These are phyloP conservation scores for Epizoanthus ramosus DNA, from an alignment of 92 coral and sea anemone genomes.

Conservation along the genomic window DNA sequence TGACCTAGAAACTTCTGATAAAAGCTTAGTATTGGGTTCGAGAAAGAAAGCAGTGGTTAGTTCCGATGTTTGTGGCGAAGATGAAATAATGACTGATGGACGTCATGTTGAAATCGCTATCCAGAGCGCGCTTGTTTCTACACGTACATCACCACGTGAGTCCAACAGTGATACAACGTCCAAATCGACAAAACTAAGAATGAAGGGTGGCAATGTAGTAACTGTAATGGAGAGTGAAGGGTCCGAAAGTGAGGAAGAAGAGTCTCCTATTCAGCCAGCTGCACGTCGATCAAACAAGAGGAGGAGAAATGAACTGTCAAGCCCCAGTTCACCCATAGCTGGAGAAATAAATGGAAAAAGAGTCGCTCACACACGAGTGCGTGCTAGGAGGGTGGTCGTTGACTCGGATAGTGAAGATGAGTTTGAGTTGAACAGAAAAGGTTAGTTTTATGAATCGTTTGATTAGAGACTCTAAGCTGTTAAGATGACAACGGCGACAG, in stretches of 20 bases:
- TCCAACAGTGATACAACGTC: constrained; percentile 17
- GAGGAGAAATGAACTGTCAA: constrained; percentile 52
- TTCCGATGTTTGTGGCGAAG: constrained; percentile 27
- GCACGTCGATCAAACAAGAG: constrained; percentile 33
- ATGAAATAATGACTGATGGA: background rate
- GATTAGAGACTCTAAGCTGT: no score
- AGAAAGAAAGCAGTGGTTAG: constrained; percentile 5
- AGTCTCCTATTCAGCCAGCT: background rate
- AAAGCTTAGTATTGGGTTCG: background rate
- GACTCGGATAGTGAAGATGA: constrained; percentile 84
- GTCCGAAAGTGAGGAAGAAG: constrained; percentile 66
- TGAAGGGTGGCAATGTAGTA: constrained; percentile 66
- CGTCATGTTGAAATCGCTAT: background rate
- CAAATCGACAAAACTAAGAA: constrained; percentile 54
- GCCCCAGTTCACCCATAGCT: constrained; percentile 49
- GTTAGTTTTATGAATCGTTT: constrained; percentile 46
- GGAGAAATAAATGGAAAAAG: background rate
- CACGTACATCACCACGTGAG: background rate
- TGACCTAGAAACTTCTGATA: background rate
- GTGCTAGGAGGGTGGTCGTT: background rate
- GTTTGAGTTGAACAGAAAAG: constrained; percentile 58
- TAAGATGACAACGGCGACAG: no score
- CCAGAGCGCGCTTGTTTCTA: background rate
- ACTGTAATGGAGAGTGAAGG: constrained; percentile 83
- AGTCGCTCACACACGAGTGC: background rate